phyloP scores from a whole-genome alignment of 2,888 invertebrate genomes.

The Acheta domesticus region DNA sequence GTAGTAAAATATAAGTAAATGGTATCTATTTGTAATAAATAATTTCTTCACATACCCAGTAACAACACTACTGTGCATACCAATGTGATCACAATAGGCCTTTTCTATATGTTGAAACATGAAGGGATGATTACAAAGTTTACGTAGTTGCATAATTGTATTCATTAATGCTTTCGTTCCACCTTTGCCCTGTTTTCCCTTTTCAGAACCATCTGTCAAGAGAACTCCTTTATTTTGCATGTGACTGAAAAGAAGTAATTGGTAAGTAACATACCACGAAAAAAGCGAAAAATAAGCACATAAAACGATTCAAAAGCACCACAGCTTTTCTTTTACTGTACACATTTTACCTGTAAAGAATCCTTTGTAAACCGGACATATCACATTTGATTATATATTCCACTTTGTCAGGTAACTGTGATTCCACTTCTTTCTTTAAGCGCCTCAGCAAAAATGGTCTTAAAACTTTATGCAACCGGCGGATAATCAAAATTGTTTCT shows the following conservation, averaged over 20 bases:
- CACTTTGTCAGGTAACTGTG: conserved; percentile 61
- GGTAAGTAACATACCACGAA: background rate
- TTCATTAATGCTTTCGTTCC: conserved; percentile 59
- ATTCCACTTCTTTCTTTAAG: conserved; percentile 63
- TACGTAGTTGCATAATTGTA: conserved; percentile 62
- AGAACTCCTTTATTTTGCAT: conserved; percentile 58
- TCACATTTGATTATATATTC: conserved; percentile 65
- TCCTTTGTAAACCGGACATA: conserved; percentile 59
- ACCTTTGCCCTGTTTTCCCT: conserved; percentile 52
- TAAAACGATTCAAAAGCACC: background rate
- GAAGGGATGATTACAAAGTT: conserved; percentile 65
- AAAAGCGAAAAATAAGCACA: background rate
- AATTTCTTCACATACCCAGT: conserved; percentile 35
- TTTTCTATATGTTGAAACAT: conserved; percentile 62
- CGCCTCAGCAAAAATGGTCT: conserved; percentile 60
- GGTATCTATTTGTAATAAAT: background rate
- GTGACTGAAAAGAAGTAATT: conserved; percentile 46
- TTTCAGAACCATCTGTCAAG: conserved; percentile 57
- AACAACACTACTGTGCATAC: conserved; percentile 36
- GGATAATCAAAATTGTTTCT: conserved; percentile 62
- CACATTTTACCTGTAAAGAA: conserved; percentile 48
- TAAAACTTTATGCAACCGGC: conserved; percentile 64
- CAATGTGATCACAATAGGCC: conserved; percentile 50
- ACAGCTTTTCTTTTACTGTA: too few relatives aligned
- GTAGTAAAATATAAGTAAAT: background rate